These are phyloP conservation scores for Limnothrissa miodon DNA, from an alignment of 2,113 vertebrate species.

Conservation along the genomic window DNA sequence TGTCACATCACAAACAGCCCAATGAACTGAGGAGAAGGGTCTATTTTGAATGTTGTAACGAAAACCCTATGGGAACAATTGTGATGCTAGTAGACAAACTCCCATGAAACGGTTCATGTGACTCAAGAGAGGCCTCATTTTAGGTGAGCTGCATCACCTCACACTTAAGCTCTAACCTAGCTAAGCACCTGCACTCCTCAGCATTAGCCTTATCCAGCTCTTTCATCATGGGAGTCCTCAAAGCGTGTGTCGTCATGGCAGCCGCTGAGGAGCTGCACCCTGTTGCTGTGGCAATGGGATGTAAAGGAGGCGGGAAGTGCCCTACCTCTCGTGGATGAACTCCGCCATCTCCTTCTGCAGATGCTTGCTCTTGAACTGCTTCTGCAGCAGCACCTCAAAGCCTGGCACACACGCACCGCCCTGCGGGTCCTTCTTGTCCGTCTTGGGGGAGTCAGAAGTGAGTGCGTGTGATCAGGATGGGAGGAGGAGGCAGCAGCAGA, in stretches of 20 bases:
- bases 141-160: neutral
- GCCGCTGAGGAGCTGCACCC: neutral
- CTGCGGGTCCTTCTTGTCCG: conserved; percentile 92
- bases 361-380: conserved; percentile 95
- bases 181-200: neutral
- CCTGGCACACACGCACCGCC: conserved; percentile 82
- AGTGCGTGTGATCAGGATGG: neutral
- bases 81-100: too few species aligned
- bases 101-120: too few species aligned
- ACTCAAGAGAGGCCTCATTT: neutral
- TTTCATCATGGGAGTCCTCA: conserved; percentile 3
- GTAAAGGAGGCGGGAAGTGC: neutral
- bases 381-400: conserved; percentile 94
- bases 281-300: neutral
- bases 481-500: too few species aligned
- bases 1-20: too few species aligned
- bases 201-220: neutral
- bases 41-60: too few species aligned
- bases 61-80: too few species aligned
- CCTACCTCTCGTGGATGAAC: conserved; percentile 94
- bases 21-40: too few species aligned
- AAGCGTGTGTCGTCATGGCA: conserved; percentile 12
- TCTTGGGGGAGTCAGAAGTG: conserved; percentile 64
- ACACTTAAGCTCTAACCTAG: neutral
- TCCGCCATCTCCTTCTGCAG: conserved; percentile 99